Conservation (phyloP, 2,113 vertebrate species). For the Noturus placidus region DNA sequence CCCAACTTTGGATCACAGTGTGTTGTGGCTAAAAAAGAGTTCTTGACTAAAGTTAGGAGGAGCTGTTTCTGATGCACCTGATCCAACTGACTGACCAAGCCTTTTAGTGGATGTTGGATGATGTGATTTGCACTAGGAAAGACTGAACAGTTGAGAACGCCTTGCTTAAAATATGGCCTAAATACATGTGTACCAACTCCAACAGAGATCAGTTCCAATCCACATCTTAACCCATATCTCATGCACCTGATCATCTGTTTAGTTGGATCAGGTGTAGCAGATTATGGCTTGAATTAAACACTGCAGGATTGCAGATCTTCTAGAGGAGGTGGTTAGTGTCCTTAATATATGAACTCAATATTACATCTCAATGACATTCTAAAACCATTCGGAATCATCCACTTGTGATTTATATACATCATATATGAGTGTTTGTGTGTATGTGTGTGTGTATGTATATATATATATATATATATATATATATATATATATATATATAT, state of each 20-base stretch:
- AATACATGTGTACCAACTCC: not conserved
- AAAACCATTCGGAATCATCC: not conserved
- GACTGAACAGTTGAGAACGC: not conserved
- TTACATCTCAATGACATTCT: not conserved
- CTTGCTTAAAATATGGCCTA: not conserved
- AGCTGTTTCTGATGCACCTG: not conserved
- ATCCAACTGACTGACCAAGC: not conserved
- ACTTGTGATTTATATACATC: not conserved
- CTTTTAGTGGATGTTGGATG: not conserved
- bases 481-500: no score
- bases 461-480: no score
- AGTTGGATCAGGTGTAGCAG: constrained; percentile 6
- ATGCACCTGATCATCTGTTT: not conserved
- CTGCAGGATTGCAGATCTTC: not conserved
- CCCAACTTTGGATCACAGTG: not conserved
- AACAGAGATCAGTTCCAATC: not conserved
- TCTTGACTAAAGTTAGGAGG: not conserved
- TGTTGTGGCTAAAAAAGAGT: not conserved
- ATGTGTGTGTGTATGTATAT: no score
- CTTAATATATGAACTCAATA: not conserved
- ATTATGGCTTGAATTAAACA: not conserved
- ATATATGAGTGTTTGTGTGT: no score
- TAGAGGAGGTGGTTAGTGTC: not conserved
- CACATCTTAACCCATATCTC: not conserved
- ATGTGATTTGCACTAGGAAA: not conserved